Evolutionary conservation across 2,113 vertebrate genomes (phyloP), one percentile per base, ranked within the genome.

Genomic region (Orcinus orca): DNA sequence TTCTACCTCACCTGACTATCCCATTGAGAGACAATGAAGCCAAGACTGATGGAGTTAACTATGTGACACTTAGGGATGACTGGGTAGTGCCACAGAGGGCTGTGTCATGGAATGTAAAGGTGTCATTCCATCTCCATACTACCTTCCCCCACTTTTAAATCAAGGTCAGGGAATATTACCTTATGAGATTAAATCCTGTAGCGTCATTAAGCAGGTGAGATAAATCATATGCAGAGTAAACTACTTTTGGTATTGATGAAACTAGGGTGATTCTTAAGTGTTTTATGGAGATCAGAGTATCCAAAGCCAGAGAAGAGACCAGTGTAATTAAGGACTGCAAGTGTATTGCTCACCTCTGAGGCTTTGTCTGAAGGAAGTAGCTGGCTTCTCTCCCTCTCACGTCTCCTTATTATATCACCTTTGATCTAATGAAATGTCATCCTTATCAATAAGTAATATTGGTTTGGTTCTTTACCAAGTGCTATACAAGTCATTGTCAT

Each of bases 401-500:
- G 0, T 76, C 47, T 92, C 44, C 58, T 58, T 50, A 41, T 90
- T 90, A 17, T 74, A 47, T 84, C 14, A 77, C 47, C 44, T 87
- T 96, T 93, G 89, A 55, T 38, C 41, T 93, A 85, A 93, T 73
- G 80, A 93, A 79, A n/a, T 74, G 60, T 82, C 13, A 62, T 88
- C 12, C 36, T 76, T 91, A 44, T 83, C 41, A 76, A 8, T 88
- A 87, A 95, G 41, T 81, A 74, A 67, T 80, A 50, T 79, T 92
- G 12, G 23, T 88, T 93, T 96, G 68, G n/a, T 29, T 85, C 21
- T 92, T 97, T 68, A 41, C 60, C 77, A 53, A 60, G 17, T 88
- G 17, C 70, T 92, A 3, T 8, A 31, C 4, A 77, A 38, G 17
- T 76, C 15, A 71, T 84, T 74, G 38, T 83, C 38, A 21, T 76